These are phyloP conservation scores for Delphinapterus leucas DNA, from an alignment of 2,113 vertebrate genomes.

Conservation along the genomic window DNA sequence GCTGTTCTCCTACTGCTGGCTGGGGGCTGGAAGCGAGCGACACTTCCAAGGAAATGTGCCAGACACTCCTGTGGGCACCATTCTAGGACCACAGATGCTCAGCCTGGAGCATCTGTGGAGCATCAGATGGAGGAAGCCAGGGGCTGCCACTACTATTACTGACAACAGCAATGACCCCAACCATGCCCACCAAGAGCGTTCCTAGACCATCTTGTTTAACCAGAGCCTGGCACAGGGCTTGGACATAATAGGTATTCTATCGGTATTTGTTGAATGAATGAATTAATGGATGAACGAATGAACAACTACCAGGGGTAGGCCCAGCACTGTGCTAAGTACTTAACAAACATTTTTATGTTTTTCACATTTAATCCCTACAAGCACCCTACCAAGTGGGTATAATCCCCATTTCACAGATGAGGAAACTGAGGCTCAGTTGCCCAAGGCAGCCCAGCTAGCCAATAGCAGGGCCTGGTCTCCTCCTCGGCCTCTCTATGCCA, in stretches of 20 bases:
- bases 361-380: background rate
- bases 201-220: background rate
- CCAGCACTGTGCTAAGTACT: background rate
- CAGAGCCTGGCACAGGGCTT: background rate
- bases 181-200: accelerated
- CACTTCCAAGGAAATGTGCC: background rate
- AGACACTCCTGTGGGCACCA: background rate
- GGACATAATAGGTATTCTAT: background rate
- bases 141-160: accelerated
- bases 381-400: background rate
- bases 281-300: background rate
- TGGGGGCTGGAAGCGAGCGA: accelerated
- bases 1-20: too few species aligned
- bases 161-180: accelerated
- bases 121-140: background rate
- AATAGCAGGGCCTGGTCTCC: background rate
- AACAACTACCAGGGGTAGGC: too few species aligned
- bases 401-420: background rate
- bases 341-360: background rate
- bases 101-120: background rate
- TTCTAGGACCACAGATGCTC: background rate
- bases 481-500: accelerated
- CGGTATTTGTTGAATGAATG: background rate
- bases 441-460: background rate
- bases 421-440: background rate